Evolutionary conservation across 2,113 vertebrate species (phyloP).

Genomic region (Xenopus tropicalis): DNA sequence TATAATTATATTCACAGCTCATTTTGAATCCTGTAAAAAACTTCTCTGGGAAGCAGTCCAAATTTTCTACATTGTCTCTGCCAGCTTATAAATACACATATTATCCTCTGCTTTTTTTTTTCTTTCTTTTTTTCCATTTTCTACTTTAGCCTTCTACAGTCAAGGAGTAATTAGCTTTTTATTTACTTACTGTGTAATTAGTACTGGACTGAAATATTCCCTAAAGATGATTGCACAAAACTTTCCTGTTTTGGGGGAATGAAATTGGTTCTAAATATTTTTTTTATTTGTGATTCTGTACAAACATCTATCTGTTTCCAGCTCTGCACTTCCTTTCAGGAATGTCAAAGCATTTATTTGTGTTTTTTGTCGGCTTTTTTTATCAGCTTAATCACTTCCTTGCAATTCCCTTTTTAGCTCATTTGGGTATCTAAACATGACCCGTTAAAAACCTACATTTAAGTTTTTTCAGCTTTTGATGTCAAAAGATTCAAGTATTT

Average conservation of each 20-base stretch:
- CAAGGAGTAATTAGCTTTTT: slow-evolving; percentile 36
- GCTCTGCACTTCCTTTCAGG: neutral
- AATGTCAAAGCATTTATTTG: neutral
- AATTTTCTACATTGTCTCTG: slow-evolving; percentile 22
- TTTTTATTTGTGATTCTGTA: neutral
- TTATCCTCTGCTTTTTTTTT: slow-evolving; percentile 1
- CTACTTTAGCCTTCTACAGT: slow-evolving; percentile 2
- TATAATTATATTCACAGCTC: slow-evolving; percentile 24
- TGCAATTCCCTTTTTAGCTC: neutral
- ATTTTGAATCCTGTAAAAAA: slow-evolving; percentile 27
- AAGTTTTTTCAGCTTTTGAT: too few species aligned
- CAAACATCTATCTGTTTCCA: neutral
- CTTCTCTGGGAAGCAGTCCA: slow-evolving; percentile 22
- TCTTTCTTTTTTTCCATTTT: neutral
- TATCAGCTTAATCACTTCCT: neutral
- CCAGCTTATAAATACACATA: slow-evolving; percentile 28
- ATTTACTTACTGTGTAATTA: slow-evolving; percentile 19
- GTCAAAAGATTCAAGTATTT: too few species aligned
- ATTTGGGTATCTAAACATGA: neutral
- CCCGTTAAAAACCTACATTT: too few species aligned
- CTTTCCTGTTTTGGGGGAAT: slow-evolving; percentile 25
- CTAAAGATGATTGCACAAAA: neutral
- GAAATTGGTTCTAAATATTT: slow-evolving; percentile 13
- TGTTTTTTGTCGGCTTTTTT: neutral
- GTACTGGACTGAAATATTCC: neutral